Base-by-base conservation (phyloP, 2,888 invertebrate genomes). In the Tanypteryx hageni region DNA sequence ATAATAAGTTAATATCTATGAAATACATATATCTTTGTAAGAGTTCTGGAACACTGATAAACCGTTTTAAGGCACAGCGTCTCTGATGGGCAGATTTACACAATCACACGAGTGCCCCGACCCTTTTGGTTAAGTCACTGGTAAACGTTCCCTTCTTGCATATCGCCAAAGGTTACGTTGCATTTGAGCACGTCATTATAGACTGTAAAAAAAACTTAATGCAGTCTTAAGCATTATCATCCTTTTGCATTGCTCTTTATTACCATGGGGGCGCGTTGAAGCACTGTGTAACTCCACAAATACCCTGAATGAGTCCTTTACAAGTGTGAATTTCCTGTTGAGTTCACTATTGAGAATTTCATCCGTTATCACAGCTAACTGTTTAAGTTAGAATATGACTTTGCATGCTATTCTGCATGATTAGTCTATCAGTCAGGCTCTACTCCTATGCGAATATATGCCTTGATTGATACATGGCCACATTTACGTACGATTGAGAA, bases 361-460 rank as follows among this genome's bases (percentile, higher is more conserved):
- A 44, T 89, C 44, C 64, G 44, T 64, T 89, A 89, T 89, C 89
- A 89, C 89, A 89, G 89, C 64, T 64, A 89, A 89, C 89, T 18
- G 64, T 89, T 61, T 9, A 16, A 83, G 57, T 57, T 56, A 10
- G 18, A 56, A 82, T 18, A 31, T 82, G 86, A 61, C 59, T 86
- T 64, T 27, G 16, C 64, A n/a, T 44, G 31, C 89, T 18, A 27
- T 76, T 27, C 76, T 13, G 10, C 22, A 27, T 18, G 68, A 27
- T 22, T 27, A 76, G 76, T 76, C 27, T 3, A 76, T 76, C 76
- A 76, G 76, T 76, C 27, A 18, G 22, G 76, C 18, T 9, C 76
- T 27, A 27, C 27, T 27, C 11, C 76, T 27, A 10, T 76, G 76
- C 76, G 76, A 18, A 27, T 27, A 76, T 18, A 27, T 76, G 76